Evolutionary conservation across 2,888 invertebrate species (phyloP), one percentile per base, ranked within the genome.

Genomic region (Lasius platythorax): DNA sequence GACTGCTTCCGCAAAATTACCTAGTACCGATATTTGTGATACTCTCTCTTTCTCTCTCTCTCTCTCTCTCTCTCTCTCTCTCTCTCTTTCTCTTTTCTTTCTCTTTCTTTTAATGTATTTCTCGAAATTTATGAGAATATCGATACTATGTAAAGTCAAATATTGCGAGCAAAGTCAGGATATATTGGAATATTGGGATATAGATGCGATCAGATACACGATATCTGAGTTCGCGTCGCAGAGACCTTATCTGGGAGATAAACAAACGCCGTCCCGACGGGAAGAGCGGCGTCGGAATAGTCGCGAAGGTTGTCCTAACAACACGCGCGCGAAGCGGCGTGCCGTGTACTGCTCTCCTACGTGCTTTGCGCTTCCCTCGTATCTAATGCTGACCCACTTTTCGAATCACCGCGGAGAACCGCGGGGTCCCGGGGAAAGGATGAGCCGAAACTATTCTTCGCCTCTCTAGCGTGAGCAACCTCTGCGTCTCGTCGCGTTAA

Each of bases 321-420:
- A 74, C 87, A 56, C 61, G 70, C 84, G 74, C 90, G 50, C 84
- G 68, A 82, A 46, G 85, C 75, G 43, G 83, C 53, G 86, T 83
- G 83, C 68, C 83, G 73, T 82, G 63, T 73, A 82, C 79, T 89
- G 81, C 58, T 90, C 91, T 90, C 86, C 90, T 86, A 86, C 85
- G 88, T 87, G 89, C 87, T 84, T 89, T 87, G 46, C 33, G 50
- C 50, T 53, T 90, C 72, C 79, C 72, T 91, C 91, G 86, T 91
- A 91, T 92, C 92, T 91, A 90, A 87, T 66, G 64, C 85, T 92
- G 93, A 93, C 92, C 92, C 90, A 92, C 92, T 92, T 92, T 83
- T 84, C 85, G 87, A 84, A 83, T 87, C 89, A 81, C 74, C 78
- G 66, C 83, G 82, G 79, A 89, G 90, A 89, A 89, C 50, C 85